A percentile compares a stretch with the other conserved stretches of the same genome.
Conservation (phyloP, 2,888 invertebrate species). For the Harpalus rubripes region DNA sequence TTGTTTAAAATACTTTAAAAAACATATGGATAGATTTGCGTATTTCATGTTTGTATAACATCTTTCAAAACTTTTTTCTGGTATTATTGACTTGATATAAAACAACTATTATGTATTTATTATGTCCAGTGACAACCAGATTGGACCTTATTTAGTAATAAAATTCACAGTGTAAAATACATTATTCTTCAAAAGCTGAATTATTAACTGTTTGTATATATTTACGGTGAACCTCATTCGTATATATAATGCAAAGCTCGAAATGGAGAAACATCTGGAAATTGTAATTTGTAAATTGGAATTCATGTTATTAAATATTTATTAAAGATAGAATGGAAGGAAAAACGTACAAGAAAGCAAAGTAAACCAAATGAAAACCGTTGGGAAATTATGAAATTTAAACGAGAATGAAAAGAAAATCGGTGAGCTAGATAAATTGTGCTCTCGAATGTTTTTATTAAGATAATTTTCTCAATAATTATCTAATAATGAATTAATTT, state of each 20-base stretch:
- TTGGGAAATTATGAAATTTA: constrained; percentile 29
- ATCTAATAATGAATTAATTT: constrained; percentile 14
- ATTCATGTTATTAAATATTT: constrained; percentile 51
- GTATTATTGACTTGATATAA: too few species aligned
- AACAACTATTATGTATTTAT: too few species aligned
- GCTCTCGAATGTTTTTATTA: constrained; percentile 14
- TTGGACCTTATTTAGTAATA: too few species aligned
- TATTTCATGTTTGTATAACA: too few species aligned
- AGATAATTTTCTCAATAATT: constrained; percentile 25
- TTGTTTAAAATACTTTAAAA: too few species aligned
- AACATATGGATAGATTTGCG: too few species aligned
- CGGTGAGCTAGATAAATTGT: constrained; percentile 21
- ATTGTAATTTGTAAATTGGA: constrained; percentile 38
- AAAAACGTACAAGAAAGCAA: constrained; percentile 23
- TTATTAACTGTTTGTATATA: too few species aligned
- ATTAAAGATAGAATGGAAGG: constrained; percentile 11
- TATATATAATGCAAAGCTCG: neutral
- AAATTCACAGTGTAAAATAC: too few species aligned
- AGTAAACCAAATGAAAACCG: constrained; percentile 27
- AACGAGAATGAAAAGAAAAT: constrained; percentile 21
- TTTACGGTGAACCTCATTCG: too few species aligned
- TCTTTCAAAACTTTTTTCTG: too few species aligned
- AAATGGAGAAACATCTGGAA: constrained; percentile 7
- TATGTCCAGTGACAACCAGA: too few species aligned
- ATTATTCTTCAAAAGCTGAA: too few species aligned